Conservation (phyloP, 2,888 invertebrate genomes). For the Cistogaster globosa region DNA sequence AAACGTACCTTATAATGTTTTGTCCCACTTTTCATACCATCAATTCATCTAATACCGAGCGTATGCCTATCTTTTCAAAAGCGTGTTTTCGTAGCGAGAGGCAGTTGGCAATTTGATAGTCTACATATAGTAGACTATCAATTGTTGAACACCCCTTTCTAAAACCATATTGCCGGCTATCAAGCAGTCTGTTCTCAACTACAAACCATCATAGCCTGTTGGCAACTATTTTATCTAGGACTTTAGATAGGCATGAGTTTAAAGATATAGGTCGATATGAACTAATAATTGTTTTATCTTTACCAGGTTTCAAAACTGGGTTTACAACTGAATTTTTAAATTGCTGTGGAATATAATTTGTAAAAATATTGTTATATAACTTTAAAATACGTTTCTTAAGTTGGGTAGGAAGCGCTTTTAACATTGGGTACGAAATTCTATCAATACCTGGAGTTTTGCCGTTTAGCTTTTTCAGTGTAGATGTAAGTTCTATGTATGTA, state of each 20-base stretch:
- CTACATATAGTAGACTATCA: conserved; percentile 35
- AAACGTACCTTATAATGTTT: not conserved
- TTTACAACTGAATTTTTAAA: no score
- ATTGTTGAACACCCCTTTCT: conserved; percentile 12
- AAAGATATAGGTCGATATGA: conserved; percentile 65
- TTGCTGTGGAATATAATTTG: not conserved
- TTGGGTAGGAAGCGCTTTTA: not conserved
- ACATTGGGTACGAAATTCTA: conserved; percentile 56
- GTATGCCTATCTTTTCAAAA: conserved; percentile 2
- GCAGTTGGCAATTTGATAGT: not conserved
- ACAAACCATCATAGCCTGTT: conserved; percentile 21
- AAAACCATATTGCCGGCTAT: conserved; percentile 22
- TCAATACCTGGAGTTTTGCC: conserved; percentile 53
- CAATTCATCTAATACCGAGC: not conserved
- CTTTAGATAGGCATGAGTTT: conserved; percentile 32
- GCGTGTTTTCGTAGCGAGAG: not conserved
- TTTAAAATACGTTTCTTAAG: not conserved
- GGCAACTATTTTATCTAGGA: conserved; percentile 33
- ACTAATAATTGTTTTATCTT: conserved; percentile 1
- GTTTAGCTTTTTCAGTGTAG: conserved; percentile 14
- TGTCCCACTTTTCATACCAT: not conserved
- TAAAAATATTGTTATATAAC: not conserved
- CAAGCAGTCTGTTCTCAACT: conserved; percentile 20
- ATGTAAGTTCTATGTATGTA: conserved; percentile 12
- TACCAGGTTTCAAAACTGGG: no score